Conservation (phyloP, 2,113 vertebrate genomes). For the Rhizomys pruinosus region DNA sequence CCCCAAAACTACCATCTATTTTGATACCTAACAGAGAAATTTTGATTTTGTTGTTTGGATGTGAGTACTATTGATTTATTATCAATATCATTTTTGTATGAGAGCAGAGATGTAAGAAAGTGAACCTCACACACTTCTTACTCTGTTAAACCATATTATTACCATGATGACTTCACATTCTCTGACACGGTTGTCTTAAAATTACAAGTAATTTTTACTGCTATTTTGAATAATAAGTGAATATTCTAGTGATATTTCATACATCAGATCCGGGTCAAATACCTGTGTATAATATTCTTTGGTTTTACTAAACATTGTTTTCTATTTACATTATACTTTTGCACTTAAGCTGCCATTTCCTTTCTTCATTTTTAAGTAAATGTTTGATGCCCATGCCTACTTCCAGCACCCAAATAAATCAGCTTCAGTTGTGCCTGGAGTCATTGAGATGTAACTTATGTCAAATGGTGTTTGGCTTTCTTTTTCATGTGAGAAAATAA, state of each 20-base stretch:
- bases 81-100: no score
- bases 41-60: not conserved
- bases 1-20: not conserved
- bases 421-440: not conserved
- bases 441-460: not conserved
- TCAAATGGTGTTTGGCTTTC: not conserved
- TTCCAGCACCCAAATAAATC: not conserved
- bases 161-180: not conserved
- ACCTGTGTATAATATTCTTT: not conserved
- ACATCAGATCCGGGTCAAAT: not conserved
- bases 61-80: not conserved
- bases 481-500: not conserved
- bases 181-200: no score
- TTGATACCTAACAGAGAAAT: not conserved
- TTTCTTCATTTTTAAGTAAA: not conserved
- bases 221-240: not conserved
- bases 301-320: not conserved
- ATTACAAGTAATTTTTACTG: no score
- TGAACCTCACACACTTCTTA: not conserved
- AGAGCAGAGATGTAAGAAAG: not conserved
- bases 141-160: not conserved
- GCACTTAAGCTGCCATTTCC: not conserved
- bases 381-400: not conserved
- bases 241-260: not conserved
- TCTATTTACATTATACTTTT: conserved; percentile 25